These are phyloP conservation scores for Charadrius vociferus DNA, from an alignment of 2,113 vertebrate genomes.

Conservation along the genomic window DNA sequence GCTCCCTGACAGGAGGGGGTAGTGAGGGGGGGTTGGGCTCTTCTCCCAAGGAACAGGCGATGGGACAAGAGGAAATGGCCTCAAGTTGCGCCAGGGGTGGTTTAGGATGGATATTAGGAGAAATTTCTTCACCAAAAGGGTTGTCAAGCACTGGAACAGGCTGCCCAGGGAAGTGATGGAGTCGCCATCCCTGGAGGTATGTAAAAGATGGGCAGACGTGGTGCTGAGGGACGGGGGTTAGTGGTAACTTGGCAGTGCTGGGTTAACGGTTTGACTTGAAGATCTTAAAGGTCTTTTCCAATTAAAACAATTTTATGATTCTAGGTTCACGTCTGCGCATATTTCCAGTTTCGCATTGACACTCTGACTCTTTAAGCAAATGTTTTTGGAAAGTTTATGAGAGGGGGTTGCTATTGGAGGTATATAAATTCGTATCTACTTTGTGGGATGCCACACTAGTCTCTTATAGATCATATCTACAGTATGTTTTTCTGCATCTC, in stretches of 20 bases:
- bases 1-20: too few relatives aligned
- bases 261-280: neutral
- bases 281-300: neutral
- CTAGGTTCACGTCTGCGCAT: neutral
- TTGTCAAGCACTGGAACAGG: neutral
- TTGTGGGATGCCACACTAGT: neutral
- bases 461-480: neutral
- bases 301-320: neutral
- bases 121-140: neutral
- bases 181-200: neutral
- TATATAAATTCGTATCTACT: neutral
- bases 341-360: neutral
- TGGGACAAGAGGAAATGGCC: too few relatives aligned
- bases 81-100: too few relatives aligned
- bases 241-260: too few relatives aligned
- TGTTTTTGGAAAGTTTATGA: neutral
- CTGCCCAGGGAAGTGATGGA: neutral
- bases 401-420: neutral
- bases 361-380: neutral
- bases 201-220: neutral
- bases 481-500: neutral
- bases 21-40: too few relatives aligned
- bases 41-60: too few relatives aligned
- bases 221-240: neutral
- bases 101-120: neutral